Conservation (phyloP, 2,797 vertebrate genomes). For the Microchirus variegatus region DNA sequence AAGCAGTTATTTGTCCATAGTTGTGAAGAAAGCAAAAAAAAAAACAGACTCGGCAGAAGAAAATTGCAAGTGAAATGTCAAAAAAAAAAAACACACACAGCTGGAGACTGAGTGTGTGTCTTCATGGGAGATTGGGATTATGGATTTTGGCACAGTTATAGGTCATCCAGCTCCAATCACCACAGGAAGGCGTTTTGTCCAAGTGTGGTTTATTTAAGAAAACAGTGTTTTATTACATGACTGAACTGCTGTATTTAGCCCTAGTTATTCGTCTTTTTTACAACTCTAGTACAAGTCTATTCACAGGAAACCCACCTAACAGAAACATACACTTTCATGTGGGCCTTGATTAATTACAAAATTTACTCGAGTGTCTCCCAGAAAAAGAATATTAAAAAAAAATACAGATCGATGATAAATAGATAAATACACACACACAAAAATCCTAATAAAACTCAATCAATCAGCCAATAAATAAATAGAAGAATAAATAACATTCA, state of each 20-base stretch:
- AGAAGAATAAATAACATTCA: constrained; percentile 86
- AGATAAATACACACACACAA: constrained; percentile 79
- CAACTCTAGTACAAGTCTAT: constrained; percentile 85
- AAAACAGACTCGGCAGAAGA: too few species aligned
- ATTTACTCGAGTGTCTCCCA: constrained; percentile 72
- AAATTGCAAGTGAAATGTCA: too few species aligned
- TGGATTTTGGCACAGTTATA: too few species aligned
- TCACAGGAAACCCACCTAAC: constrained; percentile 77
- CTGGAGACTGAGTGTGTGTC: too few species aligned
- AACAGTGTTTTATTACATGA: constrained; percentile 84
- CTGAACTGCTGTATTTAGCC: constrained; percentile 82
- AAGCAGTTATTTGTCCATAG: constrained; percentile 6
- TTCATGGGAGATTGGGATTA: too few species aligned
- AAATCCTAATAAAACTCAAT: constrained; percentile 52
- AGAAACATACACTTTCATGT: constrained; percentile 73
- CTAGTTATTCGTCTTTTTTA: constrained; percentile 79
- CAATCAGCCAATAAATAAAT: constrained; percentile 82
- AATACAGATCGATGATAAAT: constrained; percentile 81
- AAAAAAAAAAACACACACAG: too few species aligned
- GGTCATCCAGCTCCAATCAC: too few species aligned
- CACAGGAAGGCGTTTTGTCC: constrained; percentile 40
- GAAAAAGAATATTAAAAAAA: constrained; percentile 76
- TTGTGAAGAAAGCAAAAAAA: too few species aligned
- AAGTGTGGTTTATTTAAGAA: constrained; percentile 85
- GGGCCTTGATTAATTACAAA: constrained; percentile 82